Evolutionary conservation across 2,113 vertebrate species (phyloP).

Genomic region (Zingel zingel): DNA sequence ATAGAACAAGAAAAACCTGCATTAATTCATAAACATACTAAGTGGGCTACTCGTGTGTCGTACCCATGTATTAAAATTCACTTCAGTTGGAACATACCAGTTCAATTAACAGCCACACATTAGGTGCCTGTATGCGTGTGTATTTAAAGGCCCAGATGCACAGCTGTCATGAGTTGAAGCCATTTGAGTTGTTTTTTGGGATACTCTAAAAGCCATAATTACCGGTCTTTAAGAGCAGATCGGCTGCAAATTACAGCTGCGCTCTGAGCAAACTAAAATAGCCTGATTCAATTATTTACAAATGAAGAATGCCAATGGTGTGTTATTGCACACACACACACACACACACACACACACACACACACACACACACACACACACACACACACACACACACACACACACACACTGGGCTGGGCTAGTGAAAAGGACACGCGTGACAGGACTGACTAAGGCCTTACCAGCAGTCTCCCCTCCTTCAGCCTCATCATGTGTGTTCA

Average conservation of each 20-base stretch:
- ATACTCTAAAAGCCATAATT: slow-evolving; percentile 77
- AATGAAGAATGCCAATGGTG: slow-evolving; percentile 72
- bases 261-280: slow-evolving; percentile 74
- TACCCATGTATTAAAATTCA: slow-evolving; percentile 9
- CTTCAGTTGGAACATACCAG: slow-evolving; percentile 18
- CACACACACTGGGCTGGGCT: slow-evolving; percentile 5
- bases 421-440: slow-evolving; percentile 69
- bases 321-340: slow-evolving; percentile 54
- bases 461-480: slow-evolving; percentile 43
- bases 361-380: slow-evolving; percentile 21
- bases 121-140: not conserved
- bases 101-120: slow-evolving; percentile 45
- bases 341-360: slow-evolving; percentile 19
- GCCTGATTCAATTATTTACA: slow-evolving; percentile 80
- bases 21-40: not conserved
- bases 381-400: slow-evolving; percentile 15
- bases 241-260: slow-evolving; percentile 77
- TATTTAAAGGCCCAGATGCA: slow-evolving; percentile 38
- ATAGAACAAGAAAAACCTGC: too few relatives aligned
- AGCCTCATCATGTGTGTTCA: slow-evolving; percentile 75
- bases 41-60: not conserved
- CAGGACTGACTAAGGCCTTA: slow-evolving; percentile 45
- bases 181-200: slow-evolving; percentile 71
- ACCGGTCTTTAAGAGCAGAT: slow-evolving; percentile 70
- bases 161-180: slow-evolving; percentile 70